These are phyloP conservation scores for Megastigmus dorsalis DNA, from an alignment of 2,888 invertebrate species.

Conservation along the genomic window DNA sequence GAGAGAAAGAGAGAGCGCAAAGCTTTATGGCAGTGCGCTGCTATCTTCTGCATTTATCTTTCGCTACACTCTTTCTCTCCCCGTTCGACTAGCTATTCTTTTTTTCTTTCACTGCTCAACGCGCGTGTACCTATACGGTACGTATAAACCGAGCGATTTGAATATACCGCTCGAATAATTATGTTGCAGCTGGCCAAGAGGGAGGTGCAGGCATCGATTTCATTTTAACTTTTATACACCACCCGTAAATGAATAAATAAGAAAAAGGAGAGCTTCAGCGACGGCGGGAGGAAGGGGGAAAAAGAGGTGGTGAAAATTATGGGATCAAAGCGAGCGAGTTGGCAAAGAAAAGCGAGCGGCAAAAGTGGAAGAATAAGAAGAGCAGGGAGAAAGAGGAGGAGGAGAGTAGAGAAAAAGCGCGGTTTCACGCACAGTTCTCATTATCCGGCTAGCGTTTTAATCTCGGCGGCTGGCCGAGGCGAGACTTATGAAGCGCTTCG, in stretches of 20 bases:
- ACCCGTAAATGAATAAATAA: neutral
- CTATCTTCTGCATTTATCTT: constrained; percentile 30
- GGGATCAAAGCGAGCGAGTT: neutral
- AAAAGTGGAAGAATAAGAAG: neutral
- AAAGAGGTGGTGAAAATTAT: neutral
- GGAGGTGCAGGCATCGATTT: neutral
- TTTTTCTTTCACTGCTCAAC: neutral
- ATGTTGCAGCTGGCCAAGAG: neutral
- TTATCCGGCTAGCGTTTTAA: constrained; percentile 32
- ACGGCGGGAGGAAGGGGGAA: neutral
- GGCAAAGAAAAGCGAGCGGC: neutral
- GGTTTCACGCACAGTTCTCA: constrained; percentile 35
- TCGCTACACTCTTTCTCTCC: neutral
- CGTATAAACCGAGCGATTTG: neutral
- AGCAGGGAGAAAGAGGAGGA: neutral
- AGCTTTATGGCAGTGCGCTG: constrained; percentile 15
- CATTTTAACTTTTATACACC: neutral
- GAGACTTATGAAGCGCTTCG: neutral
- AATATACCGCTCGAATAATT: neutral
- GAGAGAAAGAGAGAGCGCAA: constrained; percentile 14
- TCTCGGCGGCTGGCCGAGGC: constrained; percentile 4
- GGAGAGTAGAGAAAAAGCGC: constrained; percentile 15
- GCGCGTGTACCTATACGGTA: no score
- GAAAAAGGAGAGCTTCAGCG: no score
- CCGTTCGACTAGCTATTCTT: neutral